phyloP scores from a whole-genome alignment of 2,888 invertebrate species.

The Colostygia pectinataria region DNA sequence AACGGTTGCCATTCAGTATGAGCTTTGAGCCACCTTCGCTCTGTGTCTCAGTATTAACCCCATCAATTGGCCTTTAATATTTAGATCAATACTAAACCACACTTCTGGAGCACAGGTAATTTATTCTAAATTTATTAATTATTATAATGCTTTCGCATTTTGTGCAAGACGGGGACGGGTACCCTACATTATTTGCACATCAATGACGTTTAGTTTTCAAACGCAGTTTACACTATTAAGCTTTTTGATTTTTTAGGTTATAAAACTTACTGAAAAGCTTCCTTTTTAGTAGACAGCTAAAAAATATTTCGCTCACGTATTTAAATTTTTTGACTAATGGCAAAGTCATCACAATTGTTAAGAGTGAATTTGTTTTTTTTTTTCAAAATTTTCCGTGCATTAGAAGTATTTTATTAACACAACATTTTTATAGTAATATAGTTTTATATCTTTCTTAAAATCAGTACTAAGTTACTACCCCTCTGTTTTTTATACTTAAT shows the following conservation, averaged over 20 bases:
- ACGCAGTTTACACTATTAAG: constrained; percentile 50
- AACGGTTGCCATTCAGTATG: constrained; percentile 7
- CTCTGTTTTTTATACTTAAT: constrained; percentile 42
- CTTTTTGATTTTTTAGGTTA: constrained; percentile 46
- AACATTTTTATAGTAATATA: constrained; percentile 35
- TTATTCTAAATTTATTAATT: constrained; percentile 39
- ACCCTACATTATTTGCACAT: constrained; percentile 14
- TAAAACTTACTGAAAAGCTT: constrained; percentile 44
- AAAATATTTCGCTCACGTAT: constrained; percentile 35
- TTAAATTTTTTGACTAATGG: constrained; percentile 75
- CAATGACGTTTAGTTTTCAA: constrained; percentile 32
- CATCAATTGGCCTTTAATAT: constrained; percentile 21
- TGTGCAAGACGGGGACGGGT: constrained; percentile 20
- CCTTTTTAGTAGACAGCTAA: constrained; percentile 50
- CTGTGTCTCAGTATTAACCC: constrained; percentile 4
- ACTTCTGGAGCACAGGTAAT: constrained; percentile 70
- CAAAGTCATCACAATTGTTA: constrained; percentile 82
- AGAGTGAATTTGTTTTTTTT: constrained; percentile 69
- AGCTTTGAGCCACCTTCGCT: constrained; percentile 3
- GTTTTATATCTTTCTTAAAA: constrained; percentile 42
- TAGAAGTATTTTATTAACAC: constrained; percentile 41
- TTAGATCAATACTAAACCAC: constrained; percentile 48
- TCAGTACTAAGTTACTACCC: constrained; percentile 23
- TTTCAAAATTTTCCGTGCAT: constrained; percentile 38
- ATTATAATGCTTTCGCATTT: constrained; percentile 43